Evolutionary conservation across 2,113 vertebrate species (phyloP).

Genomic region (Phaethornis superciliosus): DNA sequence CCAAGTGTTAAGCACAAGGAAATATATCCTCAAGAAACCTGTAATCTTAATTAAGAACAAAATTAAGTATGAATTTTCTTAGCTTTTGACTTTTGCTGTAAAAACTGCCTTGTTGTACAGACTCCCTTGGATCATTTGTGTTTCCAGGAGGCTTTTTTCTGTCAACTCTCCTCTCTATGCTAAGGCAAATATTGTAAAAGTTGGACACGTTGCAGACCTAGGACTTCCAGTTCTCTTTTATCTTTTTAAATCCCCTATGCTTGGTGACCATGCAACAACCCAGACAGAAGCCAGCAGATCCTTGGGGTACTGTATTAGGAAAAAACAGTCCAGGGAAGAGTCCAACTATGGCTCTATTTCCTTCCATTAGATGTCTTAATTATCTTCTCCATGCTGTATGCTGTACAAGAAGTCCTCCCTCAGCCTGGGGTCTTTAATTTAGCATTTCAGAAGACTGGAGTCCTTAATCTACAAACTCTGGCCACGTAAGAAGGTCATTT

Average conservation of each 20-base stretch:
- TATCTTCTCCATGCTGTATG: background rate
- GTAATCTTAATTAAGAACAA: background rate
- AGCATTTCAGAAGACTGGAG: background rate
- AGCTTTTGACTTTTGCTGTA: background rate
- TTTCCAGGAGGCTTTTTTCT: background rate
- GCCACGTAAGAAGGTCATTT: background rate
- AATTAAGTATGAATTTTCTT: background rate
- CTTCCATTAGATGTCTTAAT: background rate
- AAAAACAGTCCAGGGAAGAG: background rate
- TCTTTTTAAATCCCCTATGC: background rate
- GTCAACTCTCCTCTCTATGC: background rate
- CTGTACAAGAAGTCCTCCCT: background rate
- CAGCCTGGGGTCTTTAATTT: background rate
- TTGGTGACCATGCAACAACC: background rate
- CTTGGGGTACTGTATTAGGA: background rate
- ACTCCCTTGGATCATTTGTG: background rate
- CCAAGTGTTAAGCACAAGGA: background rate
- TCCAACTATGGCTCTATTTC: background rate
- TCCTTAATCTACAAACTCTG: background rate
- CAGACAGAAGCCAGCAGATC: background rate
- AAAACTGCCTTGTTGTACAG: background rate
- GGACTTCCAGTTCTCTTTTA: background rate
- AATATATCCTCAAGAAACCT: background rate
- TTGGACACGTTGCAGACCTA: background rate
- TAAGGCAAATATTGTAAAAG: background rate